Evolutionary conservation across 2,113 vertebrate species (phyloP).

Genomic region (Odobenus rosmarus): DNA sequence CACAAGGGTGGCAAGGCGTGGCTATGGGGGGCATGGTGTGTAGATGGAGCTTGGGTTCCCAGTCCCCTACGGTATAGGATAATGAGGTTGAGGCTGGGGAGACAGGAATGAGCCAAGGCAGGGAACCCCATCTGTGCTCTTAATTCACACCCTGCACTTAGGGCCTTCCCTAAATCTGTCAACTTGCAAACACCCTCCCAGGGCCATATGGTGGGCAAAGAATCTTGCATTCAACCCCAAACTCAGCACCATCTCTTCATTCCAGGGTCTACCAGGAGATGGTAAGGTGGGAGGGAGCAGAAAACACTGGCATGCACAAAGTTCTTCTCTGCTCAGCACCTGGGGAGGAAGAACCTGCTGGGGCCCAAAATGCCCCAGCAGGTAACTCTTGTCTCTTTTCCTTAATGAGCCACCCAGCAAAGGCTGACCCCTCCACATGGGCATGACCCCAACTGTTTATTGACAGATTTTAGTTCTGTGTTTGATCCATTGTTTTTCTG

Average conservation of each 20-base stretch:
- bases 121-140: too few relatives aligned
- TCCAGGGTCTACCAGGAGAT: background rate
- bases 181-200: rapidly evolving
- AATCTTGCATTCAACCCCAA: background rate
- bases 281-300: background rate
- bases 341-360: background rate
- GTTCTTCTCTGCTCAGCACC: background rate
- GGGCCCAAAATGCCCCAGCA: background rate
- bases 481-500: background rate
- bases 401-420: background rate
- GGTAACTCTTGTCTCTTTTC: background rate
- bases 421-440: background rate
- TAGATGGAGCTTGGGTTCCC: rapidly evolving
- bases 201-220: background rate
- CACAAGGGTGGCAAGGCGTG: background rate
- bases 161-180: background rate
- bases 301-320: background rate
- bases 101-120: background rate
- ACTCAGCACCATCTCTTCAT: background rate
- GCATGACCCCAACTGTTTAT: background rate
- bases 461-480: background rate
- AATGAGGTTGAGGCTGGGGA: background rate
- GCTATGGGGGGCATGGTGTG: background rate
- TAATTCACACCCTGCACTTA: background rate
- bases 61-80: background rate